Percentiles rank a stretch among this genome's conserved stretches.
Evolutionary conservation across 2,888 invertebrate species (phyloP).

Genomic region (Pollenia angustigena): DNA sequence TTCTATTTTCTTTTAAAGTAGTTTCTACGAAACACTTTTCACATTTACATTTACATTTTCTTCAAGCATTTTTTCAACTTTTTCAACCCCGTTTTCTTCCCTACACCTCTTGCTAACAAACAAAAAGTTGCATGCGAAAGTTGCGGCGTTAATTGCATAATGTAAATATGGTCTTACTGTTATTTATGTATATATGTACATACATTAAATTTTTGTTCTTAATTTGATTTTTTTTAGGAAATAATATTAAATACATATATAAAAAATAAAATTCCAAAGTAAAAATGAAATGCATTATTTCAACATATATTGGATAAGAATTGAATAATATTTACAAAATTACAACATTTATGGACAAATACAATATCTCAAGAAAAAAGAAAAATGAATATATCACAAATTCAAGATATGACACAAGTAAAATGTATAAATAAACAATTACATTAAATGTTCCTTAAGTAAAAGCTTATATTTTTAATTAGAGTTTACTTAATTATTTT

Average conservation of each 20-base stretch:
- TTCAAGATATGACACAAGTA: slow-evolving; percentile 50
- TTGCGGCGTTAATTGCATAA: too few species aligned
- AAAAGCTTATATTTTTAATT: slow-evolving; percentile 9
- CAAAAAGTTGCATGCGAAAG: too few species aligned
- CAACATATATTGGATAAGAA: slow-evolving; percentile 21
- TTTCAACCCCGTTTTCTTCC: too few species aligned
- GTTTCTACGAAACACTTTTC: too few species aligned
- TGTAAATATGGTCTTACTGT: too few species aligned
- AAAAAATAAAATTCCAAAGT: slow-evolving; percentile 8
- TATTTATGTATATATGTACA: slow-evolving; percentile 7
- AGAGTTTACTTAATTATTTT: slow-evolving; percentile 14
- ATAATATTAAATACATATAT: slow-evolving; percentile 5
- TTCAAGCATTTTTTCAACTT: too few species aligned
- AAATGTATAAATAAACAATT: slow-evolving; percentile 5
- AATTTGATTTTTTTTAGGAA: background rate
- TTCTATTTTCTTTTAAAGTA: too few species aligned
- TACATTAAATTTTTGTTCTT: slow-evolving; percentile 2
- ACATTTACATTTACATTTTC: too few species aligned
- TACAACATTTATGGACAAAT: slow-evolving; percentile 34
- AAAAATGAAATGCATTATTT: slow-evolving; percentile 19
- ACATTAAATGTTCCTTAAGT: slow-evolving; percentile 10
- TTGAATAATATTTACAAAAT: slow-evolving; percentile 54
- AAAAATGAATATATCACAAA: slow-evolving; percentile 57
- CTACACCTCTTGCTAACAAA: too few species aligned
- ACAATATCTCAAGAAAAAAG: slow-evolving; percentile 13